Conservation (phyloP, 2,797 vertebrate genomes). For the Phoxinus dragarum region DNA sequence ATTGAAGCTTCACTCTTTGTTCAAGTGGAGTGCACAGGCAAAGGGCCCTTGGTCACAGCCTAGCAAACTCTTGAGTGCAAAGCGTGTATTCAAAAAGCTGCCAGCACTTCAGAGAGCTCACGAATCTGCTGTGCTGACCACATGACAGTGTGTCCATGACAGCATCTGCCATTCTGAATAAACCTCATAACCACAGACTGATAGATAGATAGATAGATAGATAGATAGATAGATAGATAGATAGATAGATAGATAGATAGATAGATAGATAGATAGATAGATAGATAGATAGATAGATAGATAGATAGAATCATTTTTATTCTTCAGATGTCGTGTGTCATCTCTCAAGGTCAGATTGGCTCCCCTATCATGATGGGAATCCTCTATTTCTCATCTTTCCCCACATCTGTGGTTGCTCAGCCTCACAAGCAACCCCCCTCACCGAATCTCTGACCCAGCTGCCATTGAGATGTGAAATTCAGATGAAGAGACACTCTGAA, state of each 20-base stretch:
- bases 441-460: constrained; percentile 37
- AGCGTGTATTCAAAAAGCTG: constrained; percentile 20
- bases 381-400: constrained; percentile 49
- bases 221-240: not conserved
- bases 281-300: not conserved
- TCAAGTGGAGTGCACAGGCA: constrained; percentile 8
- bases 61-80: constrained; percentile 23
- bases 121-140: not conserved
- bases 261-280: not conserved
- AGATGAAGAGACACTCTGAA: constrained; percentile 54
- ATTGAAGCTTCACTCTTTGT: constrained; percentile 37
- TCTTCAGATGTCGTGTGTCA: constrained; percentile 38
- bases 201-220: not conserved
- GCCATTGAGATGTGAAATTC: constrained; percentile 42
- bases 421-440: constrained; percentile 4
- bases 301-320: not conserved
- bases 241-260: not conserved
- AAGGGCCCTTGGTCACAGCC: constrained; percentile 30
- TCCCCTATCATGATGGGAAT: constrained; percentile 61
- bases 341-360: constrained; percentile 60
- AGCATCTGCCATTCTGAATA: not conserved
- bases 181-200: not conserved
- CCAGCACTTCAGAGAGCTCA: constrained; percentile 8
- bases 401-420: constrained; percentile 30
- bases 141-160: constrained; percentile 1